A percentile compares a stretch with the other conserved stretches of the same genome.
Evolutionary conservation across 92 coral and sea anemone genomes (phyloP).

Genomic region (Porites rus): DNA sequence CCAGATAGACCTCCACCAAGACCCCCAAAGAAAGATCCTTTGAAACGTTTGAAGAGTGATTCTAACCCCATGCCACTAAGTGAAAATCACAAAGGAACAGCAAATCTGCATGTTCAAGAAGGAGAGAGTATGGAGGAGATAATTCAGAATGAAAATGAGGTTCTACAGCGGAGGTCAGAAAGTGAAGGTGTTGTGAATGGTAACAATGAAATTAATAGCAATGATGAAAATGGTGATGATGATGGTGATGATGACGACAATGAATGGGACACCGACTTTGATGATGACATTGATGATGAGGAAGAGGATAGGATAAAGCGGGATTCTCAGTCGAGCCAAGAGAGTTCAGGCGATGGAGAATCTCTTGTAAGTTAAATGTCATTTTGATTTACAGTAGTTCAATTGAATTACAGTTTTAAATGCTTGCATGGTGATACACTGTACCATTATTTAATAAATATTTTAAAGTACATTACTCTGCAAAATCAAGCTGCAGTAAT

Average conservation of each 20-base stretch:
- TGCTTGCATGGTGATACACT: too few relatives aligned
- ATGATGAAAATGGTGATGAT: constrained; percentile 38
- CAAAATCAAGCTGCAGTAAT: too few relatives aligned
- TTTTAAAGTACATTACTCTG: too few relatives aligned
- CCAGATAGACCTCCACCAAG: constrained; percentile 35
- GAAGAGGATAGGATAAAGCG: not conserved
- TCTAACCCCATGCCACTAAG: constrained; percentile 70
- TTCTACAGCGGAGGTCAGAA: not conserved
- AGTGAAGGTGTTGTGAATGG: constrained; percentile 5
- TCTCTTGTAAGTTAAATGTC: constrained; percentile 25
- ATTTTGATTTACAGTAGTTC: not conserved
- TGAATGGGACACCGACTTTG: constrained; percentile 44
- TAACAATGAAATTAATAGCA: constrained; percentile 21
- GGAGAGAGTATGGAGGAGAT: not conserved
- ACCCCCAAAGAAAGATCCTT: not conserved
- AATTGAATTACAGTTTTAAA: too few relatives aligned
- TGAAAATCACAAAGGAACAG: constrained; percentile 25
- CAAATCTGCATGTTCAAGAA: not conserved
- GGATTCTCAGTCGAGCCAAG: constrained; percentile 26
- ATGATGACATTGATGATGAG: constrained; percentile 46
- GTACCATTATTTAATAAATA: too few relatives aligned
- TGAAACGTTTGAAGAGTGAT: constrained; percentile 23
- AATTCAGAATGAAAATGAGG: not conserved
- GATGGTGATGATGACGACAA: constrained; percentile 58
- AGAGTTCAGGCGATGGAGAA: constrained; percentile 33